Percentiles rank a stretch among this genome's conserved stretches.
Evolutionary conservation across 2,797 vertebrate species (phyloP).

Genomic region (Gymnothorax javanicus): DNA sequence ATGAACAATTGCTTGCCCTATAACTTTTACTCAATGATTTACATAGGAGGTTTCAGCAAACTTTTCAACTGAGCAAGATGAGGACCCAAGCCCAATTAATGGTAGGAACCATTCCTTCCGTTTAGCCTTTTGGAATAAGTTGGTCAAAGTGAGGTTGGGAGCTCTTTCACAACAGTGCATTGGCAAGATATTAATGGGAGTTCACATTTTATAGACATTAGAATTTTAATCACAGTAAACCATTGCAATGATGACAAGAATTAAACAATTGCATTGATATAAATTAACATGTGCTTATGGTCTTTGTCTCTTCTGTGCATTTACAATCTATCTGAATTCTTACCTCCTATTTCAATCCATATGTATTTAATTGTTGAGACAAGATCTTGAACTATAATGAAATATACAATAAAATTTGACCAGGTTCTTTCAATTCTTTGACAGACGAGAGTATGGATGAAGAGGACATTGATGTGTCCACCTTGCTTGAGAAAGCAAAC

Average conservation of each 20-base stretch:
- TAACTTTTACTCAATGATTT: neutral
- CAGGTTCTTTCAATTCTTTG: neutral
- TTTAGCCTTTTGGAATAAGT: neutral
- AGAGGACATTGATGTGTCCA: constrained; percentile 55
- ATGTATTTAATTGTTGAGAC: neutral
- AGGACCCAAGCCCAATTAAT: neutral
- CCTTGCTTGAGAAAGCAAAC: constrained; percentile 66
- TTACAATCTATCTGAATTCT: neutral
- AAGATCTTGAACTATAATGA: neutral
- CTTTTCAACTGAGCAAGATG: neutral
- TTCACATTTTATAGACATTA: neutral
- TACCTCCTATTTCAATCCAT: neutral
- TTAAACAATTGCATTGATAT: neutral
- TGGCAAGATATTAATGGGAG: neutral
- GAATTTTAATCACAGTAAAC: neutral
- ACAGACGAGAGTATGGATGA: constrained; percentile 56
- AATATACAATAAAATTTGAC: neutral
- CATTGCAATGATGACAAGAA: neutral
- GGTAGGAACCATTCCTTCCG: neutral
- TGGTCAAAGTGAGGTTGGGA: neutral
- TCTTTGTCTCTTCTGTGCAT: neutral
- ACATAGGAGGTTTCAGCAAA: neutral
- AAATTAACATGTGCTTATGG: neutral
- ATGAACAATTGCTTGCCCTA: neutral
- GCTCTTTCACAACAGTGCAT: neutral